A percentile compares a stretch with the other conserved stretches of the same genome.
Conservation (phyloP, 1,140 invertebrate genomes). For the Thrips palmi region DNA sequence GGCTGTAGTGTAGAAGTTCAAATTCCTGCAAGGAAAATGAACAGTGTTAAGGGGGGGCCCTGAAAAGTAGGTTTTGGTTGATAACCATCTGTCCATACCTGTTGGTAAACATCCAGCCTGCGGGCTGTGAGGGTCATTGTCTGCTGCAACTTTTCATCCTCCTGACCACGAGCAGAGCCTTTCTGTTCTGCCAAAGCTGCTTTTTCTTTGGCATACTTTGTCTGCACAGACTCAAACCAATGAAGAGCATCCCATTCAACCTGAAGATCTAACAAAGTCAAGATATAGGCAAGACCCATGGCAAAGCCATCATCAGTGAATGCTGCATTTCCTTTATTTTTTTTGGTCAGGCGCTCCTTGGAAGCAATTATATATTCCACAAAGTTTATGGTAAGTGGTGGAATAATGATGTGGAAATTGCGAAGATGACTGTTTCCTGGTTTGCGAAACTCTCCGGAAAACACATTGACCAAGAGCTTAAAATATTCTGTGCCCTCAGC, state of each 20-base stretch:
- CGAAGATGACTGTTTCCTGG: constrained; percentile 75
- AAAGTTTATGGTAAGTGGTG: constrained; percentile 86
- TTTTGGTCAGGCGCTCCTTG: constrained; percentile 78
- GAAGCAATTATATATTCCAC: constrained; percentile 81
- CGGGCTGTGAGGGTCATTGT: constrained; percentile 82
- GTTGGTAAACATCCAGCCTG: constrained; percentile 59
- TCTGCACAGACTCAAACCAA: constrained; percentile 83
- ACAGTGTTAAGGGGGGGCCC: constrained; percentile 1
- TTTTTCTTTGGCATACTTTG: constrained; percentile 47
- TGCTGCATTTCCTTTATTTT: constrained; percentile 63
- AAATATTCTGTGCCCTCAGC: constrained; percentile 91
- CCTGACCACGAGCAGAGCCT: constrained; percentile 26
- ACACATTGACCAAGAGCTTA: constrained; percentile 82
- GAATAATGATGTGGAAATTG: constrained; percentile 88
- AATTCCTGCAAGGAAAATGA: constrained; percentile 51
- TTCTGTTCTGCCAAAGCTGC: constrained; percentile 33
- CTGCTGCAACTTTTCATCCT: constrained; percentile 78
- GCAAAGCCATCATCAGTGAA: constrained; percentile 98
- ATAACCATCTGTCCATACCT: constrained; percentile 23
- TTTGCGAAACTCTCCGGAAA: constrained; percentile 72
- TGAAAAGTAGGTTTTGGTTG: constrained; percentile 5
- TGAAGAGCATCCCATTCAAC: constrained; percentile 81
- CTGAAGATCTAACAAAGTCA: constrained; percentile 42
- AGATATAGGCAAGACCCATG: constrained; percentile 70
- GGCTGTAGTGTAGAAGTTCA: constrained; percentile 73